These are phyloP conservation scores for Misgurnus anguillicaudatus DNA, from an alignment of 2,113 vertebrate genomes.

Conservation along the genomic window DNA sequence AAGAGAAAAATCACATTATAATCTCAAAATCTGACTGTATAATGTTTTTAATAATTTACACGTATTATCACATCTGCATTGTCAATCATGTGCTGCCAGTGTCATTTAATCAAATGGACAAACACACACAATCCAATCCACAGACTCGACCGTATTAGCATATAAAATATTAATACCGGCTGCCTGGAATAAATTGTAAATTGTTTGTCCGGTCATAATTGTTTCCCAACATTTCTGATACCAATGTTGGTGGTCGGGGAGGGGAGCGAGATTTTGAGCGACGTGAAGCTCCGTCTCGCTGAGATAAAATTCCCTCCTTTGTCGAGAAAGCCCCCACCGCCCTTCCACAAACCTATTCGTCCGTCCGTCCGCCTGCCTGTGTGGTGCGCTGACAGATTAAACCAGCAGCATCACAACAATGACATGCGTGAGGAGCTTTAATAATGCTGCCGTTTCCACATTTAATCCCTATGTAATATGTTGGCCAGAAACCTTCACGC, in stretches of 20 bases:
- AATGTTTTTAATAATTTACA: conserved; percentile 5
- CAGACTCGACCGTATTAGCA: conserved; percentile 2
- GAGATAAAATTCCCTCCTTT: conserved; percentile 73
- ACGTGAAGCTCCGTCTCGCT: conserved; percentile 63
- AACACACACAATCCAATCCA: conserved; percentile 12
- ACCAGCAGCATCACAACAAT: conserved; percentile 39
- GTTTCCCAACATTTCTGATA: conserved; percentile 61
- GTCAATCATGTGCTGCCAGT: conserved; percentile 26
- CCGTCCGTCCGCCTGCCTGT: not conserved
- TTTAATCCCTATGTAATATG: conserved; percentile 54
- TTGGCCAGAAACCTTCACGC: conserved; percentile 52
- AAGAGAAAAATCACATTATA: not conserved
- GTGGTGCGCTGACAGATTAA: conserved; percentile 53
- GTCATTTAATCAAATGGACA: conserved; percentile 9
- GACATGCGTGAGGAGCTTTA: conserved; percentile 43
- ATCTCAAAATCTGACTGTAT: conserved; percentile 1
- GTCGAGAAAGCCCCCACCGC: conserved; percentile 44
- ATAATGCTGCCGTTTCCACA: conserved; percentile 31
- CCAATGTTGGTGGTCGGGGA: conserved; percentile 61
- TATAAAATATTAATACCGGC: not conserved
- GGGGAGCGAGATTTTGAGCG: conserved; percentile 61
- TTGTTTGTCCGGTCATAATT: conserved; percentile 50
- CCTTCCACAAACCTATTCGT: not conserved
- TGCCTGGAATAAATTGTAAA: conserved; percentile 40
- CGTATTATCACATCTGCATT: conserved; percentile 5